Evolutionary conservation across 1,140 invertebrate genomes (phyloP).

Genomic region (Leptestheria dahalacensis): DNA sequence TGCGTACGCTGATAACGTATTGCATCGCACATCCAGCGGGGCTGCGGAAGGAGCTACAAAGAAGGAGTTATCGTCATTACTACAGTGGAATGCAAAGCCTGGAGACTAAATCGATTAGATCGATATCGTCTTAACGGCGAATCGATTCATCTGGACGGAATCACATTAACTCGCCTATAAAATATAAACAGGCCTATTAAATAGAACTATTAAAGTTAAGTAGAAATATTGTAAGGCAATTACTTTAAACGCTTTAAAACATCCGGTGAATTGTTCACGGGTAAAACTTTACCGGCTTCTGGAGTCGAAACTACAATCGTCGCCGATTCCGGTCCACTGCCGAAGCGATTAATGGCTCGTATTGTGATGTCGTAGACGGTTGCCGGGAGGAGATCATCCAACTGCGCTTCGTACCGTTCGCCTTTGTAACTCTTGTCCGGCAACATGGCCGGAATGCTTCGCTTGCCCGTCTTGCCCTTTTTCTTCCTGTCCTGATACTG

Average conservation of each 20-base stretch:
- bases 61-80: too few relatives aligned
- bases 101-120: too few relatives aligned
- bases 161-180: too few relatives aligned
- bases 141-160: too few relatives aligned
- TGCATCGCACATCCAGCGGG: conserved; percentile 49
- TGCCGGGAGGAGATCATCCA: conserved; percentile 4
- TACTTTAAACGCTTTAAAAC: too few relatives aligned
- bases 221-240: conserved; percentile 6
- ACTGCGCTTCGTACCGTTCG: not conserved
- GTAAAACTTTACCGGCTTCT: conserved; percentile 11
- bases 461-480: not conserved
- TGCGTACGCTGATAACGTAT: conserved; percentile 56
- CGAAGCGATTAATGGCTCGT: conserved; percentile 7
- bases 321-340: conserved; percentile 7
- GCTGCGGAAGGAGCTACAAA: conserved; percentile 43
- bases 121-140: too few relatives aligned
- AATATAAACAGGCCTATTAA: too few relatives aligned
- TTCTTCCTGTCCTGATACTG: not conserved
- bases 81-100: too few relatives aligned
- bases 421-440: not conserved
- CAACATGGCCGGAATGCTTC: not conserved
- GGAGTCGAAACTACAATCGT: conserved; percentile 6
- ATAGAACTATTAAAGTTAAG: too few relatives aligned
- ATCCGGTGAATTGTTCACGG: too few relatives aligned
- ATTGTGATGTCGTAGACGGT: conserved; percentile 10